Base-by-base conservation (phyloP, 1,140 invertebrate genomes). In the Lordiphosa stackelbergi region DNA sequence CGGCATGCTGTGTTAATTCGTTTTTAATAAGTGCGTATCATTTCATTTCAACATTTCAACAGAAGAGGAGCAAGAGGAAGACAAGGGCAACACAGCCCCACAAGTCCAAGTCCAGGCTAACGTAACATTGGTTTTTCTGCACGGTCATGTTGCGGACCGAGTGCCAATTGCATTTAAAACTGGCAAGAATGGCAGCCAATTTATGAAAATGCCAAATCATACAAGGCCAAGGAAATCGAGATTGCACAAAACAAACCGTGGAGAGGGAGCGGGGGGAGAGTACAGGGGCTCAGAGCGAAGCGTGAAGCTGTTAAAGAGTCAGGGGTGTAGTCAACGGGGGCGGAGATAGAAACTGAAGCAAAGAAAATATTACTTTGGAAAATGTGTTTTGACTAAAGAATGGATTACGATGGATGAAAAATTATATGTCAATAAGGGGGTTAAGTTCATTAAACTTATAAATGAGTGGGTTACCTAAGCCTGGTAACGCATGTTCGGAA, bases 21-120 rank as follows among this genome's bases (percentile, higher is more conserved):
- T 83, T 83, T 83, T 83, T 83, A 83, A 83, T 83, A 83, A 83
- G 77, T 83, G 77, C 69, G 77, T 83, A 83, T 83, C 77, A 83
- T 83, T 83, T 83, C 73, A 83, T 83, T 83, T 83, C 77, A 83
- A 83, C 77, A 73, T 69, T 81, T 81, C 77, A 81, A 81, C 77
- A 60, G 61, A 81, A 65, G 40, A 24, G 19, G 46, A 16, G 22
- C 4, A 12, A n/a, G 35, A 16, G 22, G 6, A 12, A n/a, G 35
- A 48, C 42, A 49, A 37, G 49, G 35, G 46, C 62, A 36, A 36
- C 38, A 46, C 9, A 47, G 8, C 28, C 55, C 55, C 37, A 58
- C 58, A 57, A 58, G 46, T 57, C 41, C 59, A 59, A 63, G 37
- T 57, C 54, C 55, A 46, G 52, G 51, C 63, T 41, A 72, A 48